A percentile compares a stretch with the other conserved stretches of the same genome.
Evolutionary conservation across 35 echinoderm and acorn worm genomes (phyloP).

Genomic region (Hemicentrotus pulcherrimus): DNA sequence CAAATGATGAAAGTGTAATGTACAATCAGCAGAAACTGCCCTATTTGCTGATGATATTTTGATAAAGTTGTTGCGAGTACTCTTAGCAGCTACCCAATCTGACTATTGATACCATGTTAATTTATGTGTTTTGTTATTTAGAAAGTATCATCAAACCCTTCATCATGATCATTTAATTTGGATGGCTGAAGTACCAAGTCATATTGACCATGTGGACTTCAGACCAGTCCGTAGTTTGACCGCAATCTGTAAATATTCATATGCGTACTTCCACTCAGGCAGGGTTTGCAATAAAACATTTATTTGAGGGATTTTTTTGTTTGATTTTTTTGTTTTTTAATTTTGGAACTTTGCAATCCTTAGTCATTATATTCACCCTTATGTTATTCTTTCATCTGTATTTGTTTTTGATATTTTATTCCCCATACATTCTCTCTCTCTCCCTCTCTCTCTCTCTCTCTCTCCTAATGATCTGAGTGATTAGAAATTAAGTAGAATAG

Average conservation of each 20-base stretch:
- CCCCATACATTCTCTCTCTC: too few relatives aligned
- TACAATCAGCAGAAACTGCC: background rate
- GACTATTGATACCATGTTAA: background rate
- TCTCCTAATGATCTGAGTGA: too few relatives aligned
- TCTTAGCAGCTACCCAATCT: background rate
- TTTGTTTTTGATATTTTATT: background rate
- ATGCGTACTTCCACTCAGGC: background rate
- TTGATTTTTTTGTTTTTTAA: background rate
- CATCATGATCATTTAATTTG: background rate
- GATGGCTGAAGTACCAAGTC: background rate
- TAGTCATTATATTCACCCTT: background rate
- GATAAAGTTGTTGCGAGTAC: background rate
- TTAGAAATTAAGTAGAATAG: too few relatives aligned
- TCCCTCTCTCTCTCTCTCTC: too few relatives aligned
- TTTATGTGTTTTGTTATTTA: background rate
- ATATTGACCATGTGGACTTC: background rate
- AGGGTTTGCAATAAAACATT: background rate
- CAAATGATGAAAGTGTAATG: background rate
- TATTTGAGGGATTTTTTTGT: background rate
- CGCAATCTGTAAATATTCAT: background rate
- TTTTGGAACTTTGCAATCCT: background rate
- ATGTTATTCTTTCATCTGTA: background rate
- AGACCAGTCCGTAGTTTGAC: background rate
- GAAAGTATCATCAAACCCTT: background rate
- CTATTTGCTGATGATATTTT: background rate